phyloP scores from a whole-genome alignment of 2,888 invertebrate species.

The Linyphia triangularis region DNA sequence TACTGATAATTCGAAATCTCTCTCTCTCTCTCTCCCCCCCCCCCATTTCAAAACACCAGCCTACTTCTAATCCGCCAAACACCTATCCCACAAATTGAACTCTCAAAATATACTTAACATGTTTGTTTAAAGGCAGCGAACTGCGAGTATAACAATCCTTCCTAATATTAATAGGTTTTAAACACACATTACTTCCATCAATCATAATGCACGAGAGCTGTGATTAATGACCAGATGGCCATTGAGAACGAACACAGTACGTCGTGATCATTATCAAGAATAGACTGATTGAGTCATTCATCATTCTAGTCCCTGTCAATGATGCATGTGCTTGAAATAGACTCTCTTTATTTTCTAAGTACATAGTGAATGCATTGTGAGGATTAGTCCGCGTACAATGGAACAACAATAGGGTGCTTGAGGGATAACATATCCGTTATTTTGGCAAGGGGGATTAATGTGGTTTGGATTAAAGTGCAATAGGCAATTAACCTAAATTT shows the following conservation, averaged over 20 bases:
- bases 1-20: too few relatives aligned
- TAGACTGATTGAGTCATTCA: conserved; percentile 47
- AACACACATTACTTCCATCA: conserved; percentile 18
- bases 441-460: neutral
- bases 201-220: conserved; percentile 2
- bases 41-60: too few relatives aligned
- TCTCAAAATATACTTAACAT: neutral
- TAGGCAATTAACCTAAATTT: conserved; percentile 8
- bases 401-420: neutral
- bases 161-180: conserved; percentile 55
- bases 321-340: conserved; percentile 31
- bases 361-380: conserved; percentile 19
- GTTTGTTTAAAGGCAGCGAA: conserved; percentile 19
- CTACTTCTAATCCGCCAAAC: neutral
- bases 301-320: conserved; percentile 41
- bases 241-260: conserved; percentile 37
- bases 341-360: conserved; percentile 1
- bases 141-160: conserved; percentile 17
- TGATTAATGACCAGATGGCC: conserved; percentile 38
- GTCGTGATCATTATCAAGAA: conserved; percentile 42
- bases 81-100: neutral
- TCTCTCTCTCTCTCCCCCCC: too few relatives aligned
- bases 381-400: neutral
- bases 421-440: conserved; percentile 14
- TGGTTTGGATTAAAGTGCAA: neutral